These are phyloP conservation scores for Cyprinodon diabolis DNA, from an alignment of 2,797 vertebrate species.

Conservation along the genomic window DNA sequence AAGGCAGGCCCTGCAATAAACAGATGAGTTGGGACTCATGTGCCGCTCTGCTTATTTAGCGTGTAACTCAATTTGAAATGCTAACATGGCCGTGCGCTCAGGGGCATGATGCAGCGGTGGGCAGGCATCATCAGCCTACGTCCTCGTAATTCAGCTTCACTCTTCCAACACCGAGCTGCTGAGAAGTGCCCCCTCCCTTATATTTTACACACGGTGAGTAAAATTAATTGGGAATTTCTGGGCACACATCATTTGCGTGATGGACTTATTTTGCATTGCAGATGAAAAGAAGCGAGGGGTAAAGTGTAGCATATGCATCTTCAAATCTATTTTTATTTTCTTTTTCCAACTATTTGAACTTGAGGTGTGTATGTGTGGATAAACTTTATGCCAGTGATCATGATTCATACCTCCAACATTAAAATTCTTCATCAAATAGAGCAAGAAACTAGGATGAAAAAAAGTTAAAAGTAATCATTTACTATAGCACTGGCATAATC, in stretches of 20 bases:
- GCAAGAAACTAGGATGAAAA: background rate
- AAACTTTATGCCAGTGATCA: conserved; percentile 47
- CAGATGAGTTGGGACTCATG: conserved; percentile 56
- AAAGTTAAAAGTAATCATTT: background rate
- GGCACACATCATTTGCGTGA: conserved; percentile 62
- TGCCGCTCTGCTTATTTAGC: conserved; percentile 73
- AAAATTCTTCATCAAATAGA: conserved; percentile 36
- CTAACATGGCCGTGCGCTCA: conserved; percentile 71
- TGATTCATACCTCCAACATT: conserved; percentile 46
- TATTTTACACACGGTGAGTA: conserved; percentile 74
- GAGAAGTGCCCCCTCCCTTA: conserved; percentile 43
- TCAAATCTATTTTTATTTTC: conserved; percentile 15
- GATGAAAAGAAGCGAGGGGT: conserved; percentile 39
- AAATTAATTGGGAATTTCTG: conserved; percentile 76
- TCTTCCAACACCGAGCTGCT: conserved; percentile 54
- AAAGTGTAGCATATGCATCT: conserved; percentile 5
- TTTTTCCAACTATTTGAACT: conserved; percentile 14
- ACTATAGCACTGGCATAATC: background rate
- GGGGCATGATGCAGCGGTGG: conserved; percentile 52
- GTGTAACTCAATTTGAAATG: conserved; percentile 82
- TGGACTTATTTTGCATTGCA: conserved; percentile 72
- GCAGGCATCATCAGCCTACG: conserved; percentile 56
- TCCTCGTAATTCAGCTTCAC: conserved; percentile 65
- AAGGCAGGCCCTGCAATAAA: conserved; percentile 50
- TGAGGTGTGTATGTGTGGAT: conserved; percentile 1